phyloP scores from a whole-genome alignment of 2,797 vertebrate genomes.

The Catostomus latipinnis region DNA sequence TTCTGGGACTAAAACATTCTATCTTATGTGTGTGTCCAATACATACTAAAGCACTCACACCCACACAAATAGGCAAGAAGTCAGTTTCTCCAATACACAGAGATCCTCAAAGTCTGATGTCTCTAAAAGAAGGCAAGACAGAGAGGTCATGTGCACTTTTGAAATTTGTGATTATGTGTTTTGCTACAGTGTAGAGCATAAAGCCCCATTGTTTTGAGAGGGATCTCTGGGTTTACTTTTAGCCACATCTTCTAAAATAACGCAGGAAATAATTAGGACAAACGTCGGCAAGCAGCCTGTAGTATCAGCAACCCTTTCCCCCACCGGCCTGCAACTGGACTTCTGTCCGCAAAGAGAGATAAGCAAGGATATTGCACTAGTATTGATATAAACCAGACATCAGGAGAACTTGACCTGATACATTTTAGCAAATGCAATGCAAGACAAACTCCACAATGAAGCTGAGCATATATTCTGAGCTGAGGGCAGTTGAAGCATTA shows the following conservation, averaged over 20 bases:
- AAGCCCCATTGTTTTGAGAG: slow-evolving; percentile 43
- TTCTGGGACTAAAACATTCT: no score
- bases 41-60: no score
- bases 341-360: slow-evolving; percentile 36
- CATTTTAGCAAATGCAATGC: slow-evolving; percentile 30
- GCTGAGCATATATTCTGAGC: slow-evolving; percentile 48
- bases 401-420: slow-evolving; percentile 34
- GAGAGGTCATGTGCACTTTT: slow-evolving; percentile 26
- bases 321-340: slow-evolving; percentile 17
- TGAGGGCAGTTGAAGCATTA: slow-evolving; percentile 52
- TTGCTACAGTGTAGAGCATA: slow-evolving; percentile 29
- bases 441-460: slow-evolving; percentile 49
- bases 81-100: background rate
- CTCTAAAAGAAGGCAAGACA: background rate
- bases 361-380: slow-evolving; percentile 30
- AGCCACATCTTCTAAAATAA: slow-evolving; percentile 46
- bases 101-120: background rate
- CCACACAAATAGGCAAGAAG: background rate
- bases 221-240: slow-evolving; percentile 37
- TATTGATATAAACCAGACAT: slow-evolving; percentile 45
- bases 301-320: slow-evolving; percentile 24
- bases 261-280: slow-evolving; percentile 54
- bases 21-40: no score
- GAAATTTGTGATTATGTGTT: slow-evolving; percentile 29
- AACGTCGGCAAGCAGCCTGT: slow-evolving; percentile 46